Conservation (phyloP, 2,113 vertebrate genomes). For the Varanus salvator region DNA sequence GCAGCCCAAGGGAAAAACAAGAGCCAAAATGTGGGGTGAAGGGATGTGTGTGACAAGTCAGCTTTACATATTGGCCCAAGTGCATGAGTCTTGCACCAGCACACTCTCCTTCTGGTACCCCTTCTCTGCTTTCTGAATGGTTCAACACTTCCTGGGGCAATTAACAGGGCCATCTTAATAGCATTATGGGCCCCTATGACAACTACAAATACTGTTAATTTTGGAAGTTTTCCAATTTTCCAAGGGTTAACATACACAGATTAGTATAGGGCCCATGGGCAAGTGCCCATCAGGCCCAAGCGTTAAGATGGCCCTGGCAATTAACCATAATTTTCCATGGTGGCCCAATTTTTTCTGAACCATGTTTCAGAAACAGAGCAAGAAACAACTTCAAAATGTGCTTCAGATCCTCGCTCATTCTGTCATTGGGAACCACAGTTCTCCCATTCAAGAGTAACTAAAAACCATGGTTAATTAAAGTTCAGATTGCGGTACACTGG, state of each 20-base stretch:
- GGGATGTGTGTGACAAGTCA: too few species aligned
- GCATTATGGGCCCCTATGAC: too few species aligned
- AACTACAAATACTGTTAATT: too few species aligned
- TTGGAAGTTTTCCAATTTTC: too few species aligned
- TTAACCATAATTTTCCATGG: background rate
- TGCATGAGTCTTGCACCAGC: background rate
- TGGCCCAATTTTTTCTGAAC: background rate
- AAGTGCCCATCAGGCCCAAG: too few species aligned
- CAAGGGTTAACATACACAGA: too few species aligned
- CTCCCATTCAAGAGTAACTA: background rate
- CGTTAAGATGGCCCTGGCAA: background rate
- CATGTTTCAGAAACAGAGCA: background rate
- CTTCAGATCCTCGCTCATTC: background rate
- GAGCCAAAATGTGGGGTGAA: too few species aligned
- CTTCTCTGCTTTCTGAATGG: background rate
- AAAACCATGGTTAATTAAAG: background rate
- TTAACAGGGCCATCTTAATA: background rate
- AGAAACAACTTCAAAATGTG: background rate
- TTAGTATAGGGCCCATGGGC: too few species aligned
- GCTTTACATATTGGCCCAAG: background rate
- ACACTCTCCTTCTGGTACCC: too few species aligned
- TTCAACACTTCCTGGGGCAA: background rate
- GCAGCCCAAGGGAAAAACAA: background rate
- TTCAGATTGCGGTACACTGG: background rate
- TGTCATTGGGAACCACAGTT: background rate